phyloP scores from a whole-genome alignment of 64 coral and sea anemone species.

The Montipora capricornis region DNA sequence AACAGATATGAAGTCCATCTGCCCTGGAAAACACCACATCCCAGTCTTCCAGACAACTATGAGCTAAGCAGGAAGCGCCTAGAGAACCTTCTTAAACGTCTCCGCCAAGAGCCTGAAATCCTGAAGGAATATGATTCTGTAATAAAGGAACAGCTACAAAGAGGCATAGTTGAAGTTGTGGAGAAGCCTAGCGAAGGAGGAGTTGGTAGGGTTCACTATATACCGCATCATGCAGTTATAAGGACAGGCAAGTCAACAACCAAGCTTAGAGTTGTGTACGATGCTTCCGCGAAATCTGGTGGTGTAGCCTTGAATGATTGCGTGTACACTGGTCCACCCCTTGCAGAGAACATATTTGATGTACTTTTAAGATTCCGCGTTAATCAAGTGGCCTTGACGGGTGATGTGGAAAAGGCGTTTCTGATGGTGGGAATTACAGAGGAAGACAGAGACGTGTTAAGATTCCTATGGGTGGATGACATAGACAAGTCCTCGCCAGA shows the following conservation, averaged over 20 bases:
- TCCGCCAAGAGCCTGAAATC: constrained; percentile 43
- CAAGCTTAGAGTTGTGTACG: constrained; percentile 63
- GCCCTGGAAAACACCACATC: background rate
- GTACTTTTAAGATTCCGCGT: constrained; percentile 54
- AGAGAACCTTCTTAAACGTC: constrained; percentile 7
- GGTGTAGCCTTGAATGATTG: constrained; percentile 46
- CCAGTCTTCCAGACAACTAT: constrained; percentile 59
- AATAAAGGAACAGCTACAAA: constrained; percentile 34
- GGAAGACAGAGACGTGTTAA: constrained; percentile 42
- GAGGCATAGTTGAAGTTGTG: constrained; percentile 56
- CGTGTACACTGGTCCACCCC: constrained; percentile 42
- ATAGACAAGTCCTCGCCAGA: constrained; percentile 5
- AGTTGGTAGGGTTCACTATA: constrained; percentile 41
- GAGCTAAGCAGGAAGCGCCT: constrained; percentile 22
- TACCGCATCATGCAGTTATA: constrained; percentile 60
- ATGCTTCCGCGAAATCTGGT: constrained; percentile 44
- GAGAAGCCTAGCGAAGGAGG: background rate
- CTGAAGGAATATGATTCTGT: constrained; percentile 54
- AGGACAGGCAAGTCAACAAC: constrained; percentile 43
- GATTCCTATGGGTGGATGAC: constrained; percentile 61
- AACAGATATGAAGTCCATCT: no score
- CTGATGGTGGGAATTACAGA: constrained; percentile 23
- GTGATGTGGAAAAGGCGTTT: constrained; percentile 65
- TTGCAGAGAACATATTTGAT: constrained; percentile 59
- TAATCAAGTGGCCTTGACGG: constrained; percentile 10